phyloP scores from a whole-genome alignment of 1,140 invertebrate genomes.

The Aphidius ervi region DNA sequence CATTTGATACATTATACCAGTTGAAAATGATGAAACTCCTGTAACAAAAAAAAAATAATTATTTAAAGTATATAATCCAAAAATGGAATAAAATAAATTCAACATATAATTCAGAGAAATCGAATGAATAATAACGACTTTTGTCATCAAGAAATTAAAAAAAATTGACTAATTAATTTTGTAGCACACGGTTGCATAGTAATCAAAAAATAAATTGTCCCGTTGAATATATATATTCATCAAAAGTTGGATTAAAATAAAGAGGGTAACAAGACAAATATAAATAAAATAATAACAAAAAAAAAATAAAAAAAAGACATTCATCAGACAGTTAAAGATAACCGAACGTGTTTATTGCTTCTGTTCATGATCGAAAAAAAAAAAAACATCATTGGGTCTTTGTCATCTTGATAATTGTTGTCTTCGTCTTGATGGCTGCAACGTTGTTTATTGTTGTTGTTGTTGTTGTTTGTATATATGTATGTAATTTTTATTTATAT shows the following conservation, averaged over 20 bases:
- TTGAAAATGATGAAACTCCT: constrained; percentile 34
- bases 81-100: not conserved
- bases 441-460: too few species aligned
- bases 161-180: constrained; percentile 18
- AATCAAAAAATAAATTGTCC: not conserved
- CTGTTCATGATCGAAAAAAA: constrained; percentile 5
- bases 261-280: too few species aligned
- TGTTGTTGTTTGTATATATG: too few species aligned
- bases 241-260: too few species aligned
- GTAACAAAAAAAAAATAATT: constrained; percentile 22
- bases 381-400: too few species aligned
- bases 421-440: too few species aligned
- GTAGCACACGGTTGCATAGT: constrained; percentile 6
- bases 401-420: too few species aligned
- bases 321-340: constrained; percentile 25
- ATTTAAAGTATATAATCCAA: not conserved
- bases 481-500: constrained; percentile 24
- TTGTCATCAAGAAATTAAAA: not conserved
- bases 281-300: not conserved
- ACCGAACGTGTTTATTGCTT: constrained; percentile 27
- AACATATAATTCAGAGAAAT: not conserved
- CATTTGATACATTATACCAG: constrained; percentile 50
- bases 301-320: constrained; percentile 18
- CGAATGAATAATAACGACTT: not conserved
- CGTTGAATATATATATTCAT: too few species aligned